These are phyloP conservation scores for Aleiodes alternator DNA, from an alignment of 2,888 invertebrate genomes.

Conservation along the genomic window DNA sequence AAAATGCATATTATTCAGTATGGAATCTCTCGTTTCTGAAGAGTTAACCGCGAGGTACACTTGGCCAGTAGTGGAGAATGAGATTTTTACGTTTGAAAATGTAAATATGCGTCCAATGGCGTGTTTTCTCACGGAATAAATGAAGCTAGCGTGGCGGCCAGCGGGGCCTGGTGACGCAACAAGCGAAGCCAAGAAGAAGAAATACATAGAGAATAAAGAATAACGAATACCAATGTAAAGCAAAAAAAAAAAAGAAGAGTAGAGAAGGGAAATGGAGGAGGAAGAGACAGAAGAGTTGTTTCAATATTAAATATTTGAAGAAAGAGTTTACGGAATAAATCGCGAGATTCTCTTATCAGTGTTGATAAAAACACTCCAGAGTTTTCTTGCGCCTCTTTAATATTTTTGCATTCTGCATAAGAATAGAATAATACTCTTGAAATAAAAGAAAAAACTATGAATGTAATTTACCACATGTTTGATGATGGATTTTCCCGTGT, in stretches of 20 bases:
- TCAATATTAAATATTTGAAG: conserved; percentile 63
- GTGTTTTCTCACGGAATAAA: conserved; percentile 59
- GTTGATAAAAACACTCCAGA: conserved; percentile 48
- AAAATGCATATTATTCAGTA: conserved; percentile 9
- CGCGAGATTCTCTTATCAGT: conserved; percentile 54
- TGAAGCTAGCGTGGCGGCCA: conserved; percentile 49
- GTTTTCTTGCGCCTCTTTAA: not conserved
- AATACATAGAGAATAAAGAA: conserved; percentile 16
- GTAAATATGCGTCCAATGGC: conserved; percentile 55
- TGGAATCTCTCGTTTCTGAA: not conserved
- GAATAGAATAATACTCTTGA: conserved; percentile 7
- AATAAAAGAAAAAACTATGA: not conserved
- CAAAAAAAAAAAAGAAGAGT: not conserved
- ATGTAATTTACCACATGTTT: conserved; percentile 37
- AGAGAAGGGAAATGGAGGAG: not conserved
- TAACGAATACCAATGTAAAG: conserved; percentile 13
- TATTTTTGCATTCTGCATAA: conserved; percentile 1
- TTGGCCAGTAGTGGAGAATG: not conserved
- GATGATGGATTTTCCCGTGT: conserved; percentile 18
- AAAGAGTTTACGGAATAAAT: conserved; percentile 49
- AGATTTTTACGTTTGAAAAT: conserved; percentile 53
- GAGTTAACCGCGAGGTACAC: conserved; percentile 16
- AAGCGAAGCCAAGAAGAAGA: conserved; percentile 12
- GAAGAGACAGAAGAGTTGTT: conserved; percentile 40
- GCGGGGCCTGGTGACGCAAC: conserved; percentile 37